A percentile compares a stretch with the other conserved stretches of the same genome.
Evolutionary conservation across 2,888 invertebrate genomes (phyloP).

Genomic region (Machimus rusticus): DNA sequence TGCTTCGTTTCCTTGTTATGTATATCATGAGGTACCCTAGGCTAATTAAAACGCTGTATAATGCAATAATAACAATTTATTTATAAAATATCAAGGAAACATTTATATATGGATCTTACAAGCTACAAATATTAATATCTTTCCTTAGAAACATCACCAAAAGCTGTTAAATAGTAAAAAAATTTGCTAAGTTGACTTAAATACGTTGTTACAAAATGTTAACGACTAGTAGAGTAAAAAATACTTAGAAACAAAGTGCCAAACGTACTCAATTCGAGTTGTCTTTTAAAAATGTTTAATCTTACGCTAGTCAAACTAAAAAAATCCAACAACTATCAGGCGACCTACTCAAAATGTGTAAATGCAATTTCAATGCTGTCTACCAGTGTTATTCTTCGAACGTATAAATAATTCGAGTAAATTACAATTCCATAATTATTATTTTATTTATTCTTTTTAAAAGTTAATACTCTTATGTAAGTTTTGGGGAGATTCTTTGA

Average conservation of each 20-base stretch:
- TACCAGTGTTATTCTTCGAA: background rate
- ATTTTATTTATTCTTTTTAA: background rate
- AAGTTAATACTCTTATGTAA: background rate
- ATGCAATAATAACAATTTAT: background rate
- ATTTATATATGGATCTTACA: background rate
- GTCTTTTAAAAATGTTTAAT: background rate
- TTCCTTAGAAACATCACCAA: background rate
- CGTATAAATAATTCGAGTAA: background rate
- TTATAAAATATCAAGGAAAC: background rate
- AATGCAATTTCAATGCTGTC: background rate
- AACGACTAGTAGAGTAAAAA: conserved; percentile 10
- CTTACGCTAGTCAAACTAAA: background rate
- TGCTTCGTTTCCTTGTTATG: too few species aligned
- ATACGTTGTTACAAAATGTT: conserved; percentile 1
- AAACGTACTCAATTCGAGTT: background rate
- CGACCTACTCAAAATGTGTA: background rate
- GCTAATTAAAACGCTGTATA: background rate
- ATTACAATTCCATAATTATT: background rate
- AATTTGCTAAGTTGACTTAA: background rate
- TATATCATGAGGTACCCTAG: background rate
- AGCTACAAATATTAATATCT: background rate
- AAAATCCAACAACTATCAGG: background rate
- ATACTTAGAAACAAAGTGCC: background rate
- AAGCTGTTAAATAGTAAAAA: background rate
- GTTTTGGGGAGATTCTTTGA: background rate